These are phyloP conservation scores for Caloenas nicobarica DNA, from an alignment of 2,113 vertebrate species.

Conservation along the genomic window DNA sequence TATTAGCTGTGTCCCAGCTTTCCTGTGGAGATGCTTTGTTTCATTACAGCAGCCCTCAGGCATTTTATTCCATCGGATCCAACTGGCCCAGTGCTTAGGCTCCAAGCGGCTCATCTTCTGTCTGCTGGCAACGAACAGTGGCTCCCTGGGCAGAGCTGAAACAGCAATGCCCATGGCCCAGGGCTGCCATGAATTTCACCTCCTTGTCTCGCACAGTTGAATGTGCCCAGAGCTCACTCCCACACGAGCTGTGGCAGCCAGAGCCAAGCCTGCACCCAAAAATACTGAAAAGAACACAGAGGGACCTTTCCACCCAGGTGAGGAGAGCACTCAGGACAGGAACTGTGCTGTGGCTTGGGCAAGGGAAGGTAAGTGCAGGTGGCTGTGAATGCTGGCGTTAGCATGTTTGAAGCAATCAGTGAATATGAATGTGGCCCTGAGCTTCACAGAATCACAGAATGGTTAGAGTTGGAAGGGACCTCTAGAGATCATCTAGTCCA, in stretches of 20 bases:
- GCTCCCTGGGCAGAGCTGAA: background rate
- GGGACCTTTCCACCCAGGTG: accelerated
- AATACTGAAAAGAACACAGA: background rate
- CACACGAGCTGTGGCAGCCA: background rate
- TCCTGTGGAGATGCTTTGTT: background rate
- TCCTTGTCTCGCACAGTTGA: background rate
- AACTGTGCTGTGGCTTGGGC: background rate
- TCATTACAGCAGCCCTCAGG: background rate
- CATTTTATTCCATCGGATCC: background rate
- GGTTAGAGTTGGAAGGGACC: too few relatives aligned
- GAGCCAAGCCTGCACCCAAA: background rate
- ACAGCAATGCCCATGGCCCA: accelerated
- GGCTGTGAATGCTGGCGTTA: background rate
- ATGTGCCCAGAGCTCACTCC: background rate
- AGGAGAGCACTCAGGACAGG: background rate
- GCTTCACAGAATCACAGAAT: background rate
- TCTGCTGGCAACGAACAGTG: background rate
- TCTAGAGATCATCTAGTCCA: too few relatives aligned
- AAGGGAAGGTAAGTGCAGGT: background rate
- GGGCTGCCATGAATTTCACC: background rate
- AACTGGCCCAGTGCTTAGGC: accelerated
- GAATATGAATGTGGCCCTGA: background rate
- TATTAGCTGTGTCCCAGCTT: background rate
- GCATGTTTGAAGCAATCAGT: background rate
- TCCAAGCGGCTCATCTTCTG: background rate